These are phyloP conservation scores for Fukomys damarensis DNA, from an alignment of 2,113 vertebrate species.

Conservation along the genomic window DNA sequence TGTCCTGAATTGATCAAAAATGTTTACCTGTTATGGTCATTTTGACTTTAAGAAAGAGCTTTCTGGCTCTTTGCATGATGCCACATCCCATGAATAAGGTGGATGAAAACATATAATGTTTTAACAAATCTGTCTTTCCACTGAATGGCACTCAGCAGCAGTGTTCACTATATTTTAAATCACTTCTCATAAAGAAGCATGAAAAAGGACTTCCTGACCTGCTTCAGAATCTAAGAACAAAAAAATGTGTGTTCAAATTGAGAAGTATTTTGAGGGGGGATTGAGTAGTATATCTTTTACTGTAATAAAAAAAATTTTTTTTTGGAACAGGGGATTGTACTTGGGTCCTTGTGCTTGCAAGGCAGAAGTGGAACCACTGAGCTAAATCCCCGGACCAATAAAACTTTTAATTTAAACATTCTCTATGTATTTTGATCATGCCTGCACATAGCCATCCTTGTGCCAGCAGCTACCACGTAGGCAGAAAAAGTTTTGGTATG, in stretches of 20 bases:
- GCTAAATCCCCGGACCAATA: too few relatives aligned
- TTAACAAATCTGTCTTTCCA: neutral
- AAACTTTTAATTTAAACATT: neutral
- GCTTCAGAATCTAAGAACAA: neutral
- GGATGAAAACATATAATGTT: neutral
- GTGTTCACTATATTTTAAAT: neutral
- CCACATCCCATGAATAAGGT: neutral
- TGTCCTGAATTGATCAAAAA: neutral
- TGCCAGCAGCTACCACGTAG: neutral
- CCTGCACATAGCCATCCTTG: neutral
- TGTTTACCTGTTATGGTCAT: neutral
- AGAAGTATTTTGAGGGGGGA: neutral
- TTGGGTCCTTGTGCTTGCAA: too few relatives aligned
- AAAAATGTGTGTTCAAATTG: neutral
- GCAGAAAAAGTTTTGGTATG: constrained; percentile 5
- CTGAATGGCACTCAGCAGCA: neutral
- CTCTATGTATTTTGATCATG: neutral
- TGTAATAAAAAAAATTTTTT: too few relatives aligned
- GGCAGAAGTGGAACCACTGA: too few relatives aligned
- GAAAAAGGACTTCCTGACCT: neutral
- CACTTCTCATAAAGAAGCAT: neutral
- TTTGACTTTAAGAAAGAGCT: neutral
- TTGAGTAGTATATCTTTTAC: neutral
- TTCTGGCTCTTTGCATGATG: too few relatives aligned
- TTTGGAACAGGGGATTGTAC: too few relatives aligned